Base-by-base conservation (phyloP, 2,888 invertebrate species). In the Biston stratarius region DNA sequence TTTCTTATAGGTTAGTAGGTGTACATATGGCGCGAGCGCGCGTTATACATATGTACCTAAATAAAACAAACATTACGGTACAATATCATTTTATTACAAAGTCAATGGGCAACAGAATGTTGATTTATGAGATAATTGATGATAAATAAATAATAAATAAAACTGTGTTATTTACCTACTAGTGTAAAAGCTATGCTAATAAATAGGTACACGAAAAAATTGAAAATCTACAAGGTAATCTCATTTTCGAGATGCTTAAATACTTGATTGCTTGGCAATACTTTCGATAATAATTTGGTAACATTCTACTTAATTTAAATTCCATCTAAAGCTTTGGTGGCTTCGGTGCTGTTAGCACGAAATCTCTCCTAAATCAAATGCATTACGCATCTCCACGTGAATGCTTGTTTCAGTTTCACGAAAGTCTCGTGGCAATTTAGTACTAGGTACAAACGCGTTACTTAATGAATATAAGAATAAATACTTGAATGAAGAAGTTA, bases 181-280 rank as follows among this genome's bases (percentile, higher is more conserved):
- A 45, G 11, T 51, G 52, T 11, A 64, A 48, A 64, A 61, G 56
- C 65, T 65, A 67, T 53, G 58, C 67, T 67, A 67, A 58, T 52
- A 11, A 7, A 15, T n/a, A 33, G 24, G 14, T 52, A 56, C 24
- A 59, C 11, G 47, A 45, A 15, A 38, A 10, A 53, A 62, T 53
- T 53, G 48, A 11, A 14, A 14, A 14, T 7, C 3, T 14, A 6
- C n/a, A 44, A 51, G 58, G 53, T 61, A 70, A 67, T 64, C 67
- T 69, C 53, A 44, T 42, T 47, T 52, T 52, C 45, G 68, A 68
- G 76, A 76, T 70, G 72, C 24, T 63, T 58, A 72, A 73, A 77
- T 76, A 77, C 67, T 74, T 66, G 24, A 80, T 79, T 77, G 78
- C 79, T 77, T 72, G 72, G 78, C 82, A 76, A 81, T 80, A 77